These are phyloP conservation scores for Meriones psammophilus DNA, from an alignment of 2,797 vertebrate genomes.

Conservation along the genomic window DNA sequence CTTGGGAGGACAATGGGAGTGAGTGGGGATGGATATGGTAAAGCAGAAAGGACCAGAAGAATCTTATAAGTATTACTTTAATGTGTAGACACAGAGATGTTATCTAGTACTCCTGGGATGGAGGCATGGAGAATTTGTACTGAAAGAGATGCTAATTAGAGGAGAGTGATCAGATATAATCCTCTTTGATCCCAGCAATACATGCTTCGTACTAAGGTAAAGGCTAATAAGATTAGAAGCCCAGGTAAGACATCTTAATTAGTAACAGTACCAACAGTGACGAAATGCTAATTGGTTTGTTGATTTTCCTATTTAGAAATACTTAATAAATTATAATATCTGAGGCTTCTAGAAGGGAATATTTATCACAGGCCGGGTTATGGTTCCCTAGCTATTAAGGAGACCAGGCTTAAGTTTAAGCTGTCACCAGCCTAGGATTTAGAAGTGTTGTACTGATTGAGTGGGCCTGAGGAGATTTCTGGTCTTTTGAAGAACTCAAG, in stretches of 20 bases:
- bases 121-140: neutral
- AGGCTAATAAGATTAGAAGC: conserved; percentile 8
- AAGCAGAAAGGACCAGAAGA: neutral
- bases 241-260: neutral
- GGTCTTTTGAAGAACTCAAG: neutral
- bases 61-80: neutral
- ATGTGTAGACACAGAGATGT: neutral
- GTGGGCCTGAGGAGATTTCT: neutral
- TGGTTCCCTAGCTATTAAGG: neutral
- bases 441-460: neutral
- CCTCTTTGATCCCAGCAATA: neutral
- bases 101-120: neutral
- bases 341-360: neutral
- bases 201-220: neutral
- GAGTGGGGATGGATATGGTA: neutral
- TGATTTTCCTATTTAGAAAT: conserved; percentile 36
- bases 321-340: neutral
- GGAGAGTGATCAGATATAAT: neutral
- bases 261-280: neutral
- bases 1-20: neutral
- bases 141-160: neutral
- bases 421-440: neutral
- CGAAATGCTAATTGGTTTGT: neutral
- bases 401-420: neutral
- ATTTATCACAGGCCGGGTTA: neutral